Base-by-base conservation (phyloP, 2,888 invertebrate species). In the Clusia tigrina region DNA sequence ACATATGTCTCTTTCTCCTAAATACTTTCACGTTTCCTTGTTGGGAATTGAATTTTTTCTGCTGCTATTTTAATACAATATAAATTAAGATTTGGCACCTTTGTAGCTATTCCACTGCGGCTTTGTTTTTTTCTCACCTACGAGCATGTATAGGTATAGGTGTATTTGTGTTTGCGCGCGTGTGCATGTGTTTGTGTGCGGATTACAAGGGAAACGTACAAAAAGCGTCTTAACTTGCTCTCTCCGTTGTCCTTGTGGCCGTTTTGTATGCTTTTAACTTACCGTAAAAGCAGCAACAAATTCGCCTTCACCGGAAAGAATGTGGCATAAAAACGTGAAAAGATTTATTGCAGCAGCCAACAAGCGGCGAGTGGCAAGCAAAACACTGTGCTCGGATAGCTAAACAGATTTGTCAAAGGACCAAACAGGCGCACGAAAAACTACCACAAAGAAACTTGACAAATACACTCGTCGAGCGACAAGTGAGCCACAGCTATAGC, bases 381-480 rank as follows among this genome's bases (percentile, higher is more conserved):
- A 42, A 56, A 57, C 25, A 42, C 38, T 56, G 38, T 56, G 52
- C 17, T 26, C 9, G 25, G 18, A 17, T 25, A 54, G 54, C 54
- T 25, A 25, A 26, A 65, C 63, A 74, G 71, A 74, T 76, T 78
- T 77, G 66, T 71, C 71, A 67, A 66, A 67, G 55, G 64, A 56
- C 54, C 38, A 59, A 65, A 38, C 15, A 18, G 58, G 55, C 55
- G 54, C 37, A 58, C 48, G 25, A 73, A 69, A 71, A 74, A 73
- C 67, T 67, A 74, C 73, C 74, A 74, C 67, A 68, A 73, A 72
- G 70, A 74, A 68, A 72, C 77, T 12, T 75, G 75, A 74, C 75
- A 75, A 74, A 76, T 76, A 75, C 71, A 74, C 68, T 76, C 67
- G 3, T 3, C 42, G n/a, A 42, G n/a, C 3, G 42, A 10, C 6